phyloP scores from a whole-genome alignment of 2,888 invertebrate species.

The Agonopterix heracliana region DNA sequence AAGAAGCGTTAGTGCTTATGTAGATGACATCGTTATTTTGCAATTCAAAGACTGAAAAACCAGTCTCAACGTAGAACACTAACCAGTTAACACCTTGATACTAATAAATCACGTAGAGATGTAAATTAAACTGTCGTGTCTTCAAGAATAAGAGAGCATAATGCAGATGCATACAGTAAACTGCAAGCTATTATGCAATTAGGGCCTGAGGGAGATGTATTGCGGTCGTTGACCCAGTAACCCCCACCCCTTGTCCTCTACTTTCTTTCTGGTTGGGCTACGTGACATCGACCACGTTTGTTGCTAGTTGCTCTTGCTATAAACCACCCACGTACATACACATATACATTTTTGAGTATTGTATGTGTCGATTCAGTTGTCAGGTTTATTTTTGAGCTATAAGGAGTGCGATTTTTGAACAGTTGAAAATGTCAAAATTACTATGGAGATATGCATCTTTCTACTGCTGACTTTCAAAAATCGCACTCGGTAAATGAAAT shows the following conservation, averaged over 20 bases:
- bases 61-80: no score
- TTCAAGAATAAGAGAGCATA: constrained; percentile 17
- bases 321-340: no score
- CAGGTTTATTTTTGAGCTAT: not conserved
- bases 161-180: constrained; percentile 28
- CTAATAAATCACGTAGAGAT: not conserved
- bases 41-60: no score
- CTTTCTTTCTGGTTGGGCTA: constrained; percentile 30
- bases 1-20: no score
- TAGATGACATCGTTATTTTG: no score
- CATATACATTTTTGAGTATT: no score
- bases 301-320: constrained; percentile 5
- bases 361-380: not conserved
- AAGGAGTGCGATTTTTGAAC: no score
- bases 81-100: no score
- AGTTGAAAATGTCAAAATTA: no score
- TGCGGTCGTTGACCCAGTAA: constrained; percentile 44
- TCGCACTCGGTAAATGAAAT: no score
- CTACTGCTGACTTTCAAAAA: no score
- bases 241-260: constrained; percentile 37
- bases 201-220: constrained; percentile 34
- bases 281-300: constrained; percentile 55
- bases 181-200: constrained; percentile 52
- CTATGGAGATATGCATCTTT: no score
- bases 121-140: constrained; percentile 6